Evolutionary conservation across 2,888 invertebrate species (phyloP).

Genomic region (Sthenelais limicola): DNA sequence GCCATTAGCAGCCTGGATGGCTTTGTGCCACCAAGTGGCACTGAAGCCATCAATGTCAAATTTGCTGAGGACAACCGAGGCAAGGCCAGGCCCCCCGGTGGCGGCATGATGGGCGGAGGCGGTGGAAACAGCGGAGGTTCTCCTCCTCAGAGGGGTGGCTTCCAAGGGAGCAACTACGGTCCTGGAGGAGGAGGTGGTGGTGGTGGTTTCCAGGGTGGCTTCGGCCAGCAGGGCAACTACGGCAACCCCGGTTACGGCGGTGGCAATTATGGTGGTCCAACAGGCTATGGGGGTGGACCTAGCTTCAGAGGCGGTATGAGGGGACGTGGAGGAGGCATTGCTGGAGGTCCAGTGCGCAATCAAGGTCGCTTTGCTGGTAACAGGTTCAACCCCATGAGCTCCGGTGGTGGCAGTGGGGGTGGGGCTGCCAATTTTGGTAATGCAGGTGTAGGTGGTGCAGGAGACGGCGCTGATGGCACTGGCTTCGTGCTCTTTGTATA

Average conservation of each 20-base stretch:
- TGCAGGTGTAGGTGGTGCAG: slow-evolving; percentile 4
- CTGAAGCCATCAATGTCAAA: slow-evolving; percentile 86
- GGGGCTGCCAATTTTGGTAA: slow-evolving; percentile 26
- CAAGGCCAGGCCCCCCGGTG: slow-evolving; percentile 46
- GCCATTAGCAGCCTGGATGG: slow-evolving; percentile 50
- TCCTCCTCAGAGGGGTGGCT: slow-evolving; percentile 25
- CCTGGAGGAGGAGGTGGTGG: background rate
- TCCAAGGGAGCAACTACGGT: slow-evolving; percentile 10
- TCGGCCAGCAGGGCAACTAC: slow-evolving; percentile 38
- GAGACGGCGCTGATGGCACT: slow-evolving; percentile 39
- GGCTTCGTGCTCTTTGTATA: slow-evolving; percentile 71
- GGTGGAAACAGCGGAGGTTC: slow-evolving; percentile 42
- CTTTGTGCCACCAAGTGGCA: slow-evolving; percentile 44
- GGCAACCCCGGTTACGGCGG: slow-evolving; percentile 42
- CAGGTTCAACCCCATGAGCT: slow-evolving; percentile 30
- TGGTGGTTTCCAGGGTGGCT: slow-evolving; percentile 39
- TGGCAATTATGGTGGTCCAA: slow-evolving; percentile 30
- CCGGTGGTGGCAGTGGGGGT: background rate
- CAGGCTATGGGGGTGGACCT: slow-evolving; percentile 35
- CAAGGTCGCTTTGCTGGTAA: slow-evolving; percentile 22
- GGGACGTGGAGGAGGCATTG: background rate
- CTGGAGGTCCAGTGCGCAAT: slow-evolving; percentile 23
- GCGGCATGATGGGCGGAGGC: background rate
- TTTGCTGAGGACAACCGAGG: slow-evolving; percentile 85
- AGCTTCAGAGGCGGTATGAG: background rate